Evolutionary conservation across 2,888 invertebrate species (phyloP).

Genomic region (Tillus elongatus): DNA sequence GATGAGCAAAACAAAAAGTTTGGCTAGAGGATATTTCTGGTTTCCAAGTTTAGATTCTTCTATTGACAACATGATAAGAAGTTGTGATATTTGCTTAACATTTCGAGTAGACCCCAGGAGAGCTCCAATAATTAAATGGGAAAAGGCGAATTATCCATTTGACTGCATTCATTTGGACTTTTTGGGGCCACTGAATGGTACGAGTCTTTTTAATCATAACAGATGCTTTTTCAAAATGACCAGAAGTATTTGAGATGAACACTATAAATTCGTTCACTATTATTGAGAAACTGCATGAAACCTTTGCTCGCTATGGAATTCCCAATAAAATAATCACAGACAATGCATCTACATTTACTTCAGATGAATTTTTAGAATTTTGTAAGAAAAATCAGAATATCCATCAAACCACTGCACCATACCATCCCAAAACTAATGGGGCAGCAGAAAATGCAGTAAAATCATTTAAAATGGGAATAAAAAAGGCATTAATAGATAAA

Average conservation of each 20-base stretch:
- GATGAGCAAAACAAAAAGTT: conserved; percentile 12
- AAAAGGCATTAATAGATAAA: neutral
- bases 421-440: conserved; percentile 8
- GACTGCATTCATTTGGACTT: conserved; percentile 13
- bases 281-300: conserved; percentile 10
- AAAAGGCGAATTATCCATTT: too few species aligned
- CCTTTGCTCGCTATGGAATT: conserved; percentile 12
- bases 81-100: conserved; percentile 9
- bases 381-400: conserved; percentile 1
- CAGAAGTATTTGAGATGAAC: conserved; percentile 9
- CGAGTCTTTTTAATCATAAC: too few species aligned
- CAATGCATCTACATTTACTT: conserved; percentile 9
- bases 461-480: too few species aligned
- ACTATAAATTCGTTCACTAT: conserved; percentile 6
- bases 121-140: neutral
- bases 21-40: conserved; percentile 13
- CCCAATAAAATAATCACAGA: conserved; percentile 9
- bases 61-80: conserved; percentile 9
- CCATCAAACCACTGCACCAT: neutral
- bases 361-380: conserved; percentile 9
- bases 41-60: conserved; percentile 11
- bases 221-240: conserved; percentile 12
- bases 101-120: conserved; percentile 7
- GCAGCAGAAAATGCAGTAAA: conserved; percentile 5
- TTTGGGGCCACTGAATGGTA: too few species aligned